Percentiles rank a stretch among this genome's conserved stretches.
Evolutionary conservation across 2,113 vertebrate species (phyloP).

Genomic region (Equus quagga): DNA sequence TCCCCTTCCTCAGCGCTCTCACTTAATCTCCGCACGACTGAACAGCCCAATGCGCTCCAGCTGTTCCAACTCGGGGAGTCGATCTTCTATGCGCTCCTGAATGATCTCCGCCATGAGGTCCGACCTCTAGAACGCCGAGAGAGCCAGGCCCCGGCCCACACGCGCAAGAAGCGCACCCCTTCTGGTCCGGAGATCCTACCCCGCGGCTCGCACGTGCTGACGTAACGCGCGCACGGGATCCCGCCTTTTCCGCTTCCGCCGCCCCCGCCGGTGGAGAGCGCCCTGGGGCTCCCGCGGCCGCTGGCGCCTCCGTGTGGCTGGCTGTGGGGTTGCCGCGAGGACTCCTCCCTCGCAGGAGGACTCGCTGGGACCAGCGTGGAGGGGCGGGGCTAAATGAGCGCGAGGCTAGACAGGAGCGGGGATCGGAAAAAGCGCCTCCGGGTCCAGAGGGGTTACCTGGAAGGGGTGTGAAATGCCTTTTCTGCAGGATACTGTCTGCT

Average conservation of each 20-base stretch:
- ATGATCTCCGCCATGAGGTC: constrained; percentile 93
- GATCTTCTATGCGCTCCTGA: constrained; percentile 94
- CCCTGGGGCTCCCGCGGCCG: accelerated
- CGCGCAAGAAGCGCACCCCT: accelerated
- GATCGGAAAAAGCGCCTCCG: accelerated
- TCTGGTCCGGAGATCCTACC: accelerated
- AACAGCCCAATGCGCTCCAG: constrained; percentile 96
- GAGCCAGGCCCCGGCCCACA: accelerated
- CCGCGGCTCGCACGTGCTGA: not conserved
- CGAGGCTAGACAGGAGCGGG: accelerated
- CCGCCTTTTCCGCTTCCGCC: constrained; percentile 77
- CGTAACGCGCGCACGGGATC: not conserved
- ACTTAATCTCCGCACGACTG: constrained; percentile 93
- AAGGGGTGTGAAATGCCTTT: accelerated
- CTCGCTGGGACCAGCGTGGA: accelerated
- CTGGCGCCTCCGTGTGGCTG: not conserved
- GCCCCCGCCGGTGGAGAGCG: accelerated
- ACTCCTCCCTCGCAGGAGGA: accelerated
- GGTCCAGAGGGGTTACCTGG: not conserved
- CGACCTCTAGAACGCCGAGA: accelerated
- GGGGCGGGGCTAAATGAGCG: not conserved
- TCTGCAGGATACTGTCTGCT: not conserved
- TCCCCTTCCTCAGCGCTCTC: constrained; percentile 69
- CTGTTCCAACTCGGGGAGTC: constrained; percentile 94
- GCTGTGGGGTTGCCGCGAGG: not conserved